A percentile compares a stretch with the other conserved stretches of the same genome.
Conservation (phyloP, 92 coral and sea anemone genomes). For the Bergia sp. region DNA sequence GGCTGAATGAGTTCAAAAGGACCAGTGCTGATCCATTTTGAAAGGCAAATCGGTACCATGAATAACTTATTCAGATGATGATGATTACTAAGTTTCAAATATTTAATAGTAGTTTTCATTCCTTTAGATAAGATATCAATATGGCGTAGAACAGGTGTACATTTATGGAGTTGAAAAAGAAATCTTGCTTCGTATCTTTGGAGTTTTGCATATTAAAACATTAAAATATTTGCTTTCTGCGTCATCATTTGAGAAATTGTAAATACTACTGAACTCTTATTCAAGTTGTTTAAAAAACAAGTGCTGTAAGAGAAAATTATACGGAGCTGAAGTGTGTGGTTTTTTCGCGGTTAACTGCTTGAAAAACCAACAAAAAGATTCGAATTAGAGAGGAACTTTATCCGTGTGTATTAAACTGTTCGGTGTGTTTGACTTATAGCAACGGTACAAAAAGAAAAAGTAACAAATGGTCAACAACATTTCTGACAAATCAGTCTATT, state of each 20-base stretch:
- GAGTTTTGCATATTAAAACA: too few relatives aligned
- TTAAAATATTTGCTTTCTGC: neutral
- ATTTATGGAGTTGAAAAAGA: too few relatives aligned
- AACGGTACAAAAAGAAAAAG: neutral
- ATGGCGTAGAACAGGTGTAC: too few relatives aligned
- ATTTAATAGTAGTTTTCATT: too few relatives aligned
- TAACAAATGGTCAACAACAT: too few relatives aligned
- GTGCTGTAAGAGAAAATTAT: neutral
- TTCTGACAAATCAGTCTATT: neutral
- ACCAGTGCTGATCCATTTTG: too few relatives aligned
- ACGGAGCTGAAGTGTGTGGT: neutral
- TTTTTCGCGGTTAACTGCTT: neutral
- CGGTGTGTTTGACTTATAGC: neutral
- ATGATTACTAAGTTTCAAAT: too few relatives aligned
- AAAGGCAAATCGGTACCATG: too few relatives aligned
- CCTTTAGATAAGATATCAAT: too few relatives aligned
- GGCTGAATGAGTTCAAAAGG: too few relatives aligned
- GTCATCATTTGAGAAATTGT: neutral
- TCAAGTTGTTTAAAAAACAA: neutral
- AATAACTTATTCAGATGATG: too few relatives aligned
- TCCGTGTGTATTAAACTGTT: neutral
- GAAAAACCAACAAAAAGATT: neutral
- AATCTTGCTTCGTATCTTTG: too few relatives aligned
- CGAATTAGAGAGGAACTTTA: neutral
- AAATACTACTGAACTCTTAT: neutral